These are phyloP conservation scores for Emydura subglobosa DNA, from an alignment of 2,113 vertebrate species.

Conservation along the genomic window DNA sequence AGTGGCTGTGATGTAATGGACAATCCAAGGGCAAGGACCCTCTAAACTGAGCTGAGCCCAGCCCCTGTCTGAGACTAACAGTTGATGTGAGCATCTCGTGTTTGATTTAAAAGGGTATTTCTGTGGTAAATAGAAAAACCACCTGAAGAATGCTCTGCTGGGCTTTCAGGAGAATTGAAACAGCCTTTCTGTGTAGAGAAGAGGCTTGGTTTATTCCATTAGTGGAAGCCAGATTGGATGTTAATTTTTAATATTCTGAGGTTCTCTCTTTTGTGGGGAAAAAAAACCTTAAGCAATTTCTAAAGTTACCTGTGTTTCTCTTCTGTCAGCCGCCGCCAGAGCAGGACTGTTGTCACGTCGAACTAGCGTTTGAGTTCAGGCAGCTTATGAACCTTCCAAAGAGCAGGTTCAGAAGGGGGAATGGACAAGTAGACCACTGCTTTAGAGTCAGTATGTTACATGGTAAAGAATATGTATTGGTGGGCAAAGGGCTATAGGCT, in stretches of 20 bases:
- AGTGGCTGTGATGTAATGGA: neutral
- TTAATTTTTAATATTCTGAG: conserved; percentile 20
- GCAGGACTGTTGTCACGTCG: neutral
- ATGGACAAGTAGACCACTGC: neutral
- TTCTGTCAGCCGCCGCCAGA: neutral
- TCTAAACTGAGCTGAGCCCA: conserved; percentile 13
- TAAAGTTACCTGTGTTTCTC: conserved; percentile 1
- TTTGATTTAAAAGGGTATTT: conserved; percentile 31
- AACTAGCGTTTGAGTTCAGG: neutral
- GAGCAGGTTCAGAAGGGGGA: neutral
- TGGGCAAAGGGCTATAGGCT: no score
- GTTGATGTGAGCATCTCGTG: neutral
- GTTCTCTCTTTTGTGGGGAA: conserved; percentile 23
- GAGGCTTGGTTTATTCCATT: neutral
- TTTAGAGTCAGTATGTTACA: neutral
- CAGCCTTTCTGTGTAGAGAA: conserved; percentile 5
- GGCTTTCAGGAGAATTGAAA: conserved; percentile 32
- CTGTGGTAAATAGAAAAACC: conserved; percentile 15
- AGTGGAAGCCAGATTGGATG: conserved; percentile 22
- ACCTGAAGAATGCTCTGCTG: conserved; percentile 7
- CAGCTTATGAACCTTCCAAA: neutral
- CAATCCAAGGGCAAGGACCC: neutral
- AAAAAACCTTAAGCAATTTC: neutral
- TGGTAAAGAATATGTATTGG: neutral
- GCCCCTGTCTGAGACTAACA: neutral